Percentiles rank a stretch among this genome's conserved stretches.
These are phyloP conservation scores for Zoanthus gigantus DNA, from an alignment of 92 coral and sea anemone species.

Conservation along the genomic window DNA sequence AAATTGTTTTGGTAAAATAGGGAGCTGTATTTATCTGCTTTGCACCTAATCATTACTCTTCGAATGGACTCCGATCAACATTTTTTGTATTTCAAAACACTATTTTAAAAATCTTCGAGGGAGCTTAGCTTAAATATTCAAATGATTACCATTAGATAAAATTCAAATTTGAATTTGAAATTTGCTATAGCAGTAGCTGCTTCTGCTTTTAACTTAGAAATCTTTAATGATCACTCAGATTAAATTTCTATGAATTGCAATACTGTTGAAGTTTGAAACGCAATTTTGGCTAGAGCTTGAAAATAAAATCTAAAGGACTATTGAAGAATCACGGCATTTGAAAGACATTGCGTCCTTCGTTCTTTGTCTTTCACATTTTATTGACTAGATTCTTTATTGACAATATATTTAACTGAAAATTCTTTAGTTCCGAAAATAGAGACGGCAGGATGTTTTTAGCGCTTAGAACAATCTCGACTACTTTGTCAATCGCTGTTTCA, in stretches of 20 bases:
- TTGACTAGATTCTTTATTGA: not conserved
- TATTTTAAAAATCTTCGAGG: constrained; percentile 23
- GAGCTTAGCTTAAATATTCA: not conserved
- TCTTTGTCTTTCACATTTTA: not conserved
- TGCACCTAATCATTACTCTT: not conserved
- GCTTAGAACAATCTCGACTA: not conserved
- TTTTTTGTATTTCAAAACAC: constrained; percentile 12
- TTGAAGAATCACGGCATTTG: not conserved
- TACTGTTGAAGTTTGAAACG: not conserved
- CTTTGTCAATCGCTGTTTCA: constrained; percentile 22
- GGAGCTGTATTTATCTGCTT: not conserved
- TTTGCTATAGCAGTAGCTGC: not conserved
- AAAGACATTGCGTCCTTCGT: not conserved
- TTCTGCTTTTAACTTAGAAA: no score
- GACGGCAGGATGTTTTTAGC: constrained; percentile 24
- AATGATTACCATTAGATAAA: constrained; percentile 4
- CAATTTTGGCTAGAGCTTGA: not conserved
- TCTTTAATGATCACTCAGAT: not conserved
- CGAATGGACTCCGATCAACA: not conserved
- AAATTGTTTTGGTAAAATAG: not conserved
- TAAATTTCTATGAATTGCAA: not conserved
- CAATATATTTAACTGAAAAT: constrained; percentile 4
- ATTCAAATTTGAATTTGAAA: constrained; percentile 11
- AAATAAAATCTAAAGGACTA: not conserved
- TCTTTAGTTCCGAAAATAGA: constrained; percentile 26